Base-by-base conservation (phyloP, 1,140 invertebrate genomes). In the Eriosoma lanigerum region DNA sequence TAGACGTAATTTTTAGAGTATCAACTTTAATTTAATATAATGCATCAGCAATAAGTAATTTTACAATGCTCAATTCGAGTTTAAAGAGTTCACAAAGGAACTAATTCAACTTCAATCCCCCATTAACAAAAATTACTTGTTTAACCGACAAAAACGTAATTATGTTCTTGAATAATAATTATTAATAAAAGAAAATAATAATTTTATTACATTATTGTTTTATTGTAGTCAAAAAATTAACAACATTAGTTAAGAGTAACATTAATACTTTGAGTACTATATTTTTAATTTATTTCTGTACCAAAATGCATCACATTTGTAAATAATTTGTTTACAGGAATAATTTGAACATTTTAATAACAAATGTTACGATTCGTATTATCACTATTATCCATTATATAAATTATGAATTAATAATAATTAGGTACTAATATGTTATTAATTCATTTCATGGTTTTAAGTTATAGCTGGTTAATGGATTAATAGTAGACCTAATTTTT, bases 71-170 rank as follows among this genome's bases (percentile, higher is more conserved):
- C 46, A 9, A n/a, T 50, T 72, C 3, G 8, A 48, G 0, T 72
- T 72, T 50, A 72, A 72, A n/a, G n/a, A n/a, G 19, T 52, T 50
- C 29, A 70, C 17, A 10, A 29, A 50, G 46, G 48, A 6, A 70
- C 38, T 10, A 66, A 29, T 0, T 56, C n/a, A n/a, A n/a, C n/a
- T n/a, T 10, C 32, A 32, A 38, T 21, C 19, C 44, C 38, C 21
- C 32, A 66, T 44, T 10, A 46, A 46, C 38, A 1, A 66, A 66
- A 66, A 66, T 66, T 6, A 13, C 38, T 21, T 29, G 3, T 66
- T 66, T 66, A 13, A 66, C 52, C 1, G 32, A 10, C 6, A 44
- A 13, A 13, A 5, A 44, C 8, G n/a, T 66, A 46, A n/a, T 66
- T 66, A 13, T 46, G 10, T 21, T 15, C 38, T 15, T 44, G n/a